Evolutionary conservation across 2,113 vertebrate species (phyloP), one percentile per base, ranked within the genome.

Genomic region (Lathamus discolor): DNA sequence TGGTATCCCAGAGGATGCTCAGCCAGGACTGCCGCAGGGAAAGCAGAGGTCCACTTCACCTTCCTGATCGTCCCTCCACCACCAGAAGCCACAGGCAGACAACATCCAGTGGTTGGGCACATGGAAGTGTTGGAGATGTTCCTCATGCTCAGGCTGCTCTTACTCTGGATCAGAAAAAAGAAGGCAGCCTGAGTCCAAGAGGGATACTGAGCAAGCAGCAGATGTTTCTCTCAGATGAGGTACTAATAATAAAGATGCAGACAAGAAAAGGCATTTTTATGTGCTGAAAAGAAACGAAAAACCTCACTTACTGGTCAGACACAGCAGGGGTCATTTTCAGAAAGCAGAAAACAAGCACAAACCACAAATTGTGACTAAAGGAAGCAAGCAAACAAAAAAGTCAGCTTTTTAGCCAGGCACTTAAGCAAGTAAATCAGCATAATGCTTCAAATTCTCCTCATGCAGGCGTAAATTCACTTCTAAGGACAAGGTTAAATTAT

Each of bases 361-460:
- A 84, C 78, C 16, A 48, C 7, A 24, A 29, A 28, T 33, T 9
- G 31, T 14, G 17, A 52, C 22, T 59, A 80, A 87, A 83, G 17
- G 28, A 89, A 91, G 48, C 52, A 90, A 84, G 7, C 12, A 93
- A 90, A 90, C 3, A 83, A 91, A 79, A 83, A 68, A 7, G 6
- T 17, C 46, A 62, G 9, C 4, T 41, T 76, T 92, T 94, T 48
- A 91, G 52, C 9, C 55, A 83, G 59, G n/a, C 17, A 54, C 1
- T 5, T 59, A 79, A 66, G 43, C 17, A 92, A 84, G n/a, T 64
- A 92, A 85, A 48, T 64, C 31, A 81, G 49, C 13, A 54, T 33
- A 66, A 62, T 77, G 24, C 54, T 93, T 89, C 59, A 80, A 91
- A 91, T 89, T 96, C 72, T 82, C 70, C 67, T 92, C 84, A 80